Evolutionary conservation across 2,888 invertebrate genomes (phyloP), one percentile per base, ranked within the genome.

Genomic region (Sympetrum striolatum): DNA sequence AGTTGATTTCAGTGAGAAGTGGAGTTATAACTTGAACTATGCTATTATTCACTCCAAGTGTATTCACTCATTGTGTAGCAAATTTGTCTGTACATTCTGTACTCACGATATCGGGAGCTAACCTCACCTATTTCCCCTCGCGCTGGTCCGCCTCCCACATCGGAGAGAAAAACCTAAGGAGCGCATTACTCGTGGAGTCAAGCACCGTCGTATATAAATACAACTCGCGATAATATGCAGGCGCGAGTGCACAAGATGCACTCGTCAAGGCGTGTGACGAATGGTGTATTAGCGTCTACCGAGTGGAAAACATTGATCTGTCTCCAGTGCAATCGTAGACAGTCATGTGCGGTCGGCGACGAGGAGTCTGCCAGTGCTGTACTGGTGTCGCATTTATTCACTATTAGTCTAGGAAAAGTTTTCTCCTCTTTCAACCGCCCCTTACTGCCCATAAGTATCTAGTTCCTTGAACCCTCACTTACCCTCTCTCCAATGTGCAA

Each of bases 221-320:
- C 73, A 73, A 25, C 73, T 73, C 73, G 73, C 73, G 73, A 73
- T 73, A 73, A 73, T 73, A 31, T 31, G 31, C 31, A 12, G 73
- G 73, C 73, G 73, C 25, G 31, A 73, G 31, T 73, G 73, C 73
- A 31, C 31, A 73, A 73, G 73, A 73, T 73, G 73, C 73, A 73
- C 73, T 73, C 73, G 5, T 73, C 73, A 73, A 73, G 73, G 60
- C 37, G 60, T 60, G 37, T 86, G 86, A 86, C 60, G 86, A 37
- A 58, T 86, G 86, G 60, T 37, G 60, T 60, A 37, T 86, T 25
- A 37, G 15, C 12, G 22, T 22, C 86, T 58, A n/a, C 82, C 12
- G 53, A 48, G 86, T 60, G 60, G 86, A 37, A 60, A 60, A 86
- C 86, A 86, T 86, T 86, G 86, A 86, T 86, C 86, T 60, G 82